A percentile compares a stretch with the other conserved stretches of the same genome.
phyloP scores from a whole-genome alignment of 1,140 invertebrate genomes.

The Melipona quadrifasciata region DNA sequence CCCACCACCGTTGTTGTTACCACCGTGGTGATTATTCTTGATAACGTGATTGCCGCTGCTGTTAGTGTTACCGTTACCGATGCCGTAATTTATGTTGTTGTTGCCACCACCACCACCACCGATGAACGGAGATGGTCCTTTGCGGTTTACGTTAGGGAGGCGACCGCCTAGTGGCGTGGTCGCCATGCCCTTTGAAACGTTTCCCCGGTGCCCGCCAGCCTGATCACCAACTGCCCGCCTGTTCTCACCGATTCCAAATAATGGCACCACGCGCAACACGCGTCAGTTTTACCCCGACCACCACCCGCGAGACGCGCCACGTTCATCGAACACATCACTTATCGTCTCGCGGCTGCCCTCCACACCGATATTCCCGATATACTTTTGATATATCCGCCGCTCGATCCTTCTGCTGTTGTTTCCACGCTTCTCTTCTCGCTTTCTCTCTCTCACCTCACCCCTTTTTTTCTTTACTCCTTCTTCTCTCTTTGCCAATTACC shows the following conservation, averaged over 20 bases:
- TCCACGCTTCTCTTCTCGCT: not conserved
- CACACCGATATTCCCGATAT: conserved; percentile 55
- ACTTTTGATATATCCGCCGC: conserved; percentile 37
- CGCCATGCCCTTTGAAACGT: conserved; percentile 81
- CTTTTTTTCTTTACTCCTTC: conserved; percentile 22
- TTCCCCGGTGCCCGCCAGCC: conserved; percentile 81
- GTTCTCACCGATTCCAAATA: conserved; percentile 72
- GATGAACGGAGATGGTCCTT: conserved; percentile 78
- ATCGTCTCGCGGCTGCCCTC: conserved; percentile 58
- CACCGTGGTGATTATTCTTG: conserved; percentile 6
- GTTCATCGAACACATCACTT: conserved; percentile 81
- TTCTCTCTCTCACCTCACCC: not conserved
- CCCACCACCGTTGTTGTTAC: conserved; percentile 60
- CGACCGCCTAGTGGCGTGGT: conserved; percentile 82
- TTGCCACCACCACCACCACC: conserved; percentile 71
- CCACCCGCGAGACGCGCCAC: conserved; percentile 79
- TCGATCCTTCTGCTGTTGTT: not conserved
- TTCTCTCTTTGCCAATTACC: not conserved
- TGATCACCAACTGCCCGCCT: conserved; percentile 78
- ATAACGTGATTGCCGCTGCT: conserved; percentile 65
- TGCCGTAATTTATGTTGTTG: not conserved
- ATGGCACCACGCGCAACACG: conserved; percentile 65
- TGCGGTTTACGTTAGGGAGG: conserved; percentile 80
- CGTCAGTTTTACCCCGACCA: conserved; percentile 75
- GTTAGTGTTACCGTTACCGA: conserved; percentile 73